Conservation (phyloP, 2,888 invertebrate genomes). For the Diachrysia chrysitis region DNA sequence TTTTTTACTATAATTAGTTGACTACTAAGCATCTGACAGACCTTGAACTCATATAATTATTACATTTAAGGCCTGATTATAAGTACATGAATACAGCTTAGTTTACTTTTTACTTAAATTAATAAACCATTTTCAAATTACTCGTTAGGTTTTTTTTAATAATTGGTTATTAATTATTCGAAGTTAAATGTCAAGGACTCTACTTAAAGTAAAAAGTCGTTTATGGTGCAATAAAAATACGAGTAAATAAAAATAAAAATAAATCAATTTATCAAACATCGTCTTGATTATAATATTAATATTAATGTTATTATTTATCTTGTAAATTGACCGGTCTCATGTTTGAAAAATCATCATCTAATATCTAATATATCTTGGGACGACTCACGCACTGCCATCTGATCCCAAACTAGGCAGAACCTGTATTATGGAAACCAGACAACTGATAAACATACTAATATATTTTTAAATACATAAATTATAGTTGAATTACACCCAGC, state of each 20-base stretch:
- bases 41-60: not conserved
- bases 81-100: not conserved
- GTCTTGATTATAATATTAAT: too few species aligned
- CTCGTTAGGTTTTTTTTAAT: not conserved
- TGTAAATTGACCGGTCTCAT: too few species aligned
- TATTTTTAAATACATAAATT: too few species aligned
- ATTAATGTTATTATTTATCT: too few species aligned
- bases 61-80: not conserved
- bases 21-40: not conserved
- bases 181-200: not conserved
- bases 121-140: not conserved
- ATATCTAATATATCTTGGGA: too few species aligned
- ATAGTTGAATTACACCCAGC: too few species aligned
- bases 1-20: not conserved
- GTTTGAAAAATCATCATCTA: too few species aligned
- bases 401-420: too few species aligned
- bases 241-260: not conserved
- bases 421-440: too few species aligned
- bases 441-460: too few species aligned
- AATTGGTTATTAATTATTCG: not conserved
- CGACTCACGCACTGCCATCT: too few species aligned
- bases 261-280: not conserved
- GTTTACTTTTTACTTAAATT: not conserved
- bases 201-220: not conserved
- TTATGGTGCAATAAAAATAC: not conserved